Conservation (phyloP, 2,113 vertebrate species). For the Pandion haliaetus region DNA sequence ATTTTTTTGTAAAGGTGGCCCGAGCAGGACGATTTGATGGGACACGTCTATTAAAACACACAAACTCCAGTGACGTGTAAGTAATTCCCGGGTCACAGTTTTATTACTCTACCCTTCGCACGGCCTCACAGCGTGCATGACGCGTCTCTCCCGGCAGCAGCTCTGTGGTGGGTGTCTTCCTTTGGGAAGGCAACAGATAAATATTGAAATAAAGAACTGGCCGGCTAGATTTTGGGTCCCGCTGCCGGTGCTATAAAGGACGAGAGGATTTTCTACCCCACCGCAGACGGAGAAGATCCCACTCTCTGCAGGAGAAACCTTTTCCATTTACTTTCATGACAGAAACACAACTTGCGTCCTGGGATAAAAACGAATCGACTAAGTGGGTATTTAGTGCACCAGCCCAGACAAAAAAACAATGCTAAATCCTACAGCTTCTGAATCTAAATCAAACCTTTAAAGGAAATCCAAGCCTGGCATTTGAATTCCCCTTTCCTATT, state of each 20-base stretch:
- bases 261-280: background rate
- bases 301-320: accelerated
- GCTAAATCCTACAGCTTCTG: background rate
- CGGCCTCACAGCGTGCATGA: accelerated
- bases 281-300: background rate
- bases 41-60: background rate
- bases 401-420: background rate
- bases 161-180: background rate
- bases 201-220: background rate
- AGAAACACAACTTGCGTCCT: background rate
- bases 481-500: background rate
- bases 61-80: background rate
- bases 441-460: background rate
- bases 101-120: background rate
- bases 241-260: background rate
- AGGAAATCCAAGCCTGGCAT: background rate
- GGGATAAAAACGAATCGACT: background rate
- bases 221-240: background rate
- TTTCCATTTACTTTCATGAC: background rate
- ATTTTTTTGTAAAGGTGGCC: background rate
- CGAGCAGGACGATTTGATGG: background rate
- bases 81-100: background rate
- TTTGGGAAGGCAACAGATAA: background rate
- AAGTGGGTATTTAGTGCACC: background rate
- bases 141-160: background rate